Conservation (phyloP, 1,140 invertebrate species). For the Drosophila kepulauana region DNA sequence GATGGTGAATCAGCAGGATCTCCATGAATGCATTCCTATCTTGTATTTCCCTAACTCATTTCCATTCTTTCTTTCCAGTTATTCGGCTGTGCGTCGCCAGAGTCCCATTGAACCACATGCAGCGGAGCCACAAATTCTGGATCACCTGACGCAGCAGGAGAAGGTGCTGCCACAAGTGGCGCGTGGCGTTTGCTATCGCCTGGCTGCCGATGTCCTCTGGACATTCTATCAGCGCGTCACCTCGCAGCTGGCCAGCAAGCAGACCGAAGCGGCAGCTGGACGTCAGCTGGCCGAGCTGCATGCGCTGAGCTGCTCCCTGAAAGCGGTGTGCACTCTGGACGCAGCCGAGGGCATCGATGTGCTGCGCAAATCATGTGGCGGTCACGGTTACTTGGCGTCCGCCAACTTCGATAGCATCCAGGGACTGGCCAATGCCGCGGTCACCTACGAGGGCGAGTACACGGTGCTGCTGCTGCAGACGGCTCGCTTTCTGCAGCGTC, state of each 20-base stretch:
- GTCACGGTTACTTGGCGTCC: constrained; percentile 95
- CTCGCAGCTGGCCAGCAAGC: constrained; percentile 87
- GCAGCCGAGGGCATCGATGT: constrained; percentile 91
- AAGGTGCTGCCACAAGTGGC: constrained; percentile 94
- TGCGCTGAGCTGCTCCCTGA: constrained; percentile 95
- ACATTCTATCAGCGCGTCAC: constrained; percentile 92
- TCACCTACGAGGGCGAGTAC: constrained; percentile 98
- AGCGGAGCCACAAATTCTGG: constrained; percentile 94
- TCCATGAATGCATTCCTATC: no score
- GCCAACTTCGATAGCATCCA: constrained; percentile 94
- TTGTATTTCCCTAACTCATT: no score
- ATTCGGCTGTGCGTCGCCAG: constrained; percentile 94
- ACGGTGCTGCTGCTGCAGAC: constrained; percentile 96
- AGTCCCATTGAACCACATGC: constrained; percentile 91
- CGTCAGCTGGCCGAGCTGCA: constrained; percentile 94
- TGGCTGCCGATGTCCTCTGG: constrained; percentile 91
- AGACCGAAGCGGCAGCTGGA: constrained; percentile 86
- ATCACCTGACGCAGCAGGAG: constrained; percentile 96
- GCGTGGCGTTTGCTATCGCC: constrained; percentile 90
- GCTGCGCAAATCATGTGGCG: constrained; percentile 93
- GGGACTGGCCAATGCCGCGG: constrained; percentile 91
- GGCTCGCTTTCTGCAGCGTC: constrained; percentile 91
- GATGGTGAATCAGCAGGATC: no score
- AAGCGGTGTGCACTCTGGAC: constrained; percentile 92
- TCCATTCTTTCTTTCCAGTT: constrained; percentile 86